Percentiles rank a stretch among this genome's conserved stretches.
These are phyloP conservation scores for Melanostigma gelatinosum DNA, from an alignment of 2,113 vertebrate genomes.

Conservation along the genomic window DNA sequence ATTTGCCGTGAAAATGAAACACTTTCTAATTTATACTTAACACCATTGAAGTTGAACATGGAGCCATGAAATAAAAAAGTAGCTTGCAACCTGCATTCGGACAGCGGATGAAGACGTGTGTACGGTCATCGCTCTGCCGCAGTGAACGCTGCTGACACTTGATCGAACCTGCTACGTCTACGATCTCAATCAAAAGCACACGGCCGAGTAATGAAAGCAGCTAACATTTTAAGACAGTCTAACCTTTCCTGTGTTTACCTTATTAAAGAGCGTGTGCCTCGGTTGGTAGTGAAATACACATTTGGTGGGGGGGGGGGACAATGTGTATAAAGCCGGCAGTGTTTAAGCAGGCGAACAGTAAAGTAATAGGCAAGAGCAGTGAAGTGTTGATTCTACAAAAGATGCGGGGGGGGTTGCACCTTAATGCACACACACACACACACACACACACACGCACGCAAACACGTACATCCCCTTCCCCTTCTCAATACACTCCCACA, in stretches of 20 bases:
- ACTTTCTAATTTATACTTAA: neutral
- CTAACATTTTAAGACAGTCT: slow-evolving; percentile 75
- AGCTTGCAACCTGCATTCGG: slow-evolving; percentile 10
- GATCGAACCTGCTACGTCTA: slow-evolving; percentile 57
- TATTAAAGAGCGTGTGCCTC: slow-evolving; percentile 80
- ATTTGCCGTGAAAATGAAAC: neutral
- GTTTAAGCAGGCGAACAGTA: slow-evolving; percentile 93
- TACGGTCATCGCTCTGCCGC: slow-evolving; percentile 19
- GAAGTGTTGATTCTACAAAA: slow-evolving; percentile 99
- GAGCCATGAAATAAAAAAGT: neutral
- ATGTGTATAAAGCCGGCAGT: slow-evolving; percentile 79
- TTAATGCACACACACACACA: slow-evolving; percentile 42
- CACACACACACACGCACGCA: slow-evolving; percentile 15
- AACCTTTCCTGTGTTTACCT: slow-evolving; percentile 81
- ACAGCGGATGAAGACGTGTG: neutral
- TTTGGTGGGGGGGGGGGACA: slow-evolving; percentile 32
- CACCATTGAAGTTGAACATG: neutral
- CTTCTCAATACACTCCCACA: slow-evolving; percentile 83
- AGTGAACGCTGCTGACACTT: slow-evolving; percentile 53
- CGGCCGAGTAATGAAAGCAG: slow-evolving; percentile 62
- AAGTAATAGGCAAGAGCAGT: slow-evolving; percentile 98
- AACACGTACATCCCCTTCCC: slow-evolving; percentile 34
- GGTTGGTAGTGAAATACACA: slow-evolving; percentile 71
- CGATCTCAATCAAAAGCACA: slow-evolving; percentile 61
- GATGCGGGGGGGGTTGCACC: slow-evolving; percentile 86